Percentiles rank a stretch among this genome's conserved stretches.
Evolutionary conservation across 2,113 vertebrate genomes (phyloP).

Genomic region (Clarias gariepinus): DNA sequence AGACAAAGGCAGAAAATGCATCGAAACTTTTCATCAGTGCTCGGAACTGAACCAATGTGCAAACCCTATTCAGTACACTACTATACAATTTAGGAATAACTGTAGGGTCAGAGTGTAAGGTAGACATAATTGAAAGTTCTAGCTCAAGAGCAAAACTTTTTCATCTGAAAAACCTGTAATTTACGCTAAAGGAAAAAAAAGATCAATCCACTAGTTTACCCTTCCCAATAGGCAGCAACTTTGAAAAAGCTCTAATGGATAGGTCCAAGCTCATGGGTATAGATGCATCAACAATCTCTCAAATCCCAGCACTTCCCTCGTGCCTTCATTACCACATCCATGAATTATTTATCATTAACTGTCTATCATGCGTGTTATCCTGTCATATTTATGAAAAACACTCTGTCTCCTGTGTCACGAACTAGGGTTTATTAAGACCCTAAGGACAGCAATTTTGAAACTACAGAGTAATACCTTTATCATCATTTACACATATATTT

Average conservation of each 20-base stretch:
- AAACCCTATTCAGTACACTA: not conserved
- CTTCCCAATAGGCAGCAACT: not conserved
- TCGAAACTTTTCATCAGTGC: not conserved
- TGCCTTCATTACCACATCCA: slow-evolving; percentile 36
- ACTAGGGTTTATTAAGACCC: not conserved
- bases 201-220: not conserved
- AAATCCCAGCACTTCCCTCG: slow-evolving; percentile 8
- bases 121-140: not conserved
- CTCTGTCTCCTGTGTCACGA: slow-evolving; percentile 11
- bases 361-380: slow-evolving; percentile 29
- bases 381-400: slow-evolving; percentile 36
- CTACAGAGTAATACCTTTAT: not conserved
- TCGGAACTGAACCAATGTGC: not conserved
- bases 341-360: slow-evolving; percentile 42
- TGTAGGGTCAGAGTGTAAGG: not conserved
- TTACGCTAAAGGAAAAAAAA: not conserved
- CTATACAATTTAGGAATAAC: not conserved
- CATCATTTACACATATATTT: not conserved
- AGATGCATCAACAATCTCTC: slow-evolving; percentile 15
- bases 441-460: not conserved
- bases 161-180: not conserved
- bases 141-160: not conserved
- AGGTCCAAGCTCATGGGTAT: slow-evolving; percentile 4
- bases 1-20: not conserved
- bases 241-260: not conserved